phyloP scores from a whole-genome alignment of 1,140 invertebrate genomes.

The Anastatus disparis region DNA sequence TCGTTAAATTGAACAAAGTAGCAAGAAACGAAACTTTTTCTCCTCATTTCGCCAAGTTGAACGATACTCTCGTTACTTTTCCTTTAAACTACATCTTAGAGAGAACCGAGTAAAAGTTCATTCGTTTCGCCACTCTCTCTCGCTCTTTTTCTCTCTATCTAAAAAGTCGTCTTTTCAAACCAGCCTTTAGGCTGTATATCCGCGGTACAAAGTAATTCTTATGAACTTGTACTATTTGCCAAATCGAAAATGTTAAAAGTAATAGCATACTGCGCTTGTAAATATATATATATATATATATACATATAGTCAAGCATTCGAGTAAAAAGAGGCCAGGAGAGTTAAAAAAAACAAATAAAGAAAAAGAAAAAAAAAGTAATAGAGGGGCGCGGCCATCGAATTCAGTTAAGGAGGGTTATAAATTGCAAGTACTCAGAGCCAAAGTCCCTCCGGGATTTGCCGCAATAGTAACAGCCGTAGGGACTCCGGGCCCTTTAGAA shows the following conservation, averaged over 20 bases:
- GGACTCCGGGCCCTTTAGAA: slow-evolving; percentile 43
- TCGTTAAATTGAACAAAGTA: no score
- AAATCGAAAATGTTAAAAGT: slow-evolving; percentile 32
- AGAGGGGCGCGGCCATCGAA: slow-evolving; percentile 57
- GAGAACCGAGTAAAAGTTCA: no score
- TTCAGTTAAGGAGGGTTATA: slow-evolving; percentile 63
- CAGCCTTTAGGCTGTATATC: neutral
- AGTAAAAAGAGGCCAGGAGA: neutral
- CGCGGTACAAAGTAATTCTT: slow-evolving; percentile 4
- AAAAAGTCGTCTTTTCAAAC: no score
- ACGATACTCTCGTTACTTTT: no score
- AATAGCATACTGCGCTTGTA: neutral
- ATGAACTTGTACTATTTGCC: slow-evolving; percentile 27
- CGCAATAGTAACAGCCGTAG: no score
- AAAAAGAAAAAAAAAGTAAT: slow-evolving; percentile 50
- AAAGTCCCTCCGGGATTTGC: slow-evolving; percentile 57
- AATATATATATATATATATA: no score
- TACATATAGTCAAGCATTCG: neutral
- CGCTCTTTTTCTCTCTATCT: no score
- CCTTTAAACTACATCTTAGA: no score
- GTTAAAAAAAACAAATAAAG: no score
- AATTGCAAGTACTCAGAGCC: slow-evolving; percentile 54
- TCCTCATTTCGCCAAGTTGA: no score
- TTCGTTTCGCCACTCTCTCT: no score
- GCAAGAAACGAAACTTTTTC: no score